Evolutionary conservation across 2,888 invertebrate genomes (phyloP), one percentile per base, ranked within the genome.

Genomic region (Ceramica pisi): DNA sequence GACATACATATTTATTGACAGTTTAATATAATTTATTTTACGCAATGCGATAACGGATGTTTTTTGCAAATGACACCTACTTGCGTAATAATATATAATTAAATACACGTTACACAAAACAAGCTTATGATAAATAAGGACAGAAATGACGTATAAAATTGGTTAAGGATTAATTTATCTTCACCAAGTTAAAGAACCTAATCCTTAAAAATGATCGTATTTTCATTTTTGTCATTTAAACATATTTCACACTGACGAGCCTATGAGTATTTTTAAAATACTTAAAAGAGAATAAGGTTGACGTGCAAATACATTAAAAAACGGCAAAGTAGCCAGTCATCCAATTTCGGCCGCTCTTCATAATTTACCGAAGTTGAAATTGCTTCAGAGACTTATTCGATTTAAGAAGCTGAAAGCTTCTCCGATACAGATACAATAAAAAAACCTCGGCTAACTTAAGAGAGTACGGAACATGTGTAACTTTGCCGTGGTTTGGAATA

Each of bases 311-410:
- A 71, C 50, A 71, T 71, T 68, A 41, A 50, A 67, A 60, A 66
- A 62, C n/a, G 53, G 46, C 48, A 70, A 26, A 66, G 83, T 53
- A 65, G 64, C 83, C 50, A 73, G 83, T 82, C 85, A 78, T 79
- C 69, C 68, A 44, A 71, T 71, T 66, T 53, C 38, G 80, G 23
- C n/a, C 67, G 84, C 75, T 82, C 63, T 82, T 74, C 67, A 82
- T 82, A 82, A 85, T 82, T 85, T 85, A 82, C 85, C 75, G 71
- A 82, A 71, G 55, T 79, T 71, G 65, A 71, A 82, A 78, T 82
- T 66, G 68, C 65, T 84, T 74, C 16, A 55, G 75, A 74, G 67
- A 60, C 55, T 74, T 70, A 85, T 78, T 78, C 65, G 67, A 84
- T 84, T 78, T 78, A 57, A 66, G 48, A 53, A 72, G 81, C 82